Evolutionary conservation across 2,888 invertebrate species (phyloP).

Genomic region (Psylliodes chrysocephalus): DNA sequence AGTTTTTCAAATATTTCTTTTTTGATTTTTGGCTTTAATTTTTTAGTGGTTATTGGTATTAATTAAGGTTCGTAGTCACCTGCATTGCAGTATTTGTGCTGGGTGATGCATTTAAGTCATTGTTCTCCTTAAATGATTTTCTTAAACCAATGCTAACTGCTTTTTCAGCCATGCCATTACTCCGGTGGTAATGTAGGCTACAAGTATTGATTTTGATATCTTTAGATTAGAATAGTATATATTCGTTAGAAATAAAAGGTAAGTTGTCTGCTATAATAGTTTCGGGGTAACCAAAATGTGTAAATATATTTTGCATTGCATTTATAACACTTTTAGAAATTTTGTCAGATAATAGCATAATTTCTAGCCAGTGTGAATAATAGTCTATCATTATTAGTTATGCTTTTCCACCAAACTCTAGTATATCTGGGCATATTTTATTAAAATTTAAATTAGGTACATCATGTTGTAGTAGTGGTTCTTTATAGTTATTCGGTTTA

Average conservation of each 20-base stretch:
- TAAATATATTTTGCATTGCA: constrained; percentile 43
- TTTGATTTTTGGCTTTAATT: no score
- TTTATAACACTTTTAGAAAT: constrained; percentile 44
- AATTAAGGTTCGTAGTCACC: constrained; percentile 34
- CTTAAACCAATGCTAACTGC: constrained; percentile 42
- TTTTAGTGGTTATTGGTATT: constrained; percentile 30
- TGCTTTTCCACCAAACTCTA: constrained; percentile 34
- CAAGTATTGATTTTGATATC: constrained; percentile 38
- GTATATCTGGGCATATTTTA: constrained; percentile 42
- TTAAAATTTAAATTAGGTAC: constrained; percentile 43
- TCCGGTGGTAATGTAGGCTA: no score
- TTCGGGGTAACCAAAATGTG: constrained; percentile 49
- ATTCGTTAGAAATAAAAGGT: constrained; percentile 43
- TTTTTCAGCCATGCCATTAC: no score
- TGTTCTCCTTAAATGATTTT: constrained; percentile 38
- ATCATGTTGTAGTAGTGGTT: constrained; percentile 40
- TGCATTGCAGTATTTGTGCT: no score
- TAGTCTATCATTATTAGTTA: constrained; percentile 44
- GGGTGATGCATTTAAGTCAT: constrained; percentile 39
- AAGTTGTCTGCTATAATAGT: constrained; percentile 46
- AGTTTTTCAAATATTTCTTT: no score
- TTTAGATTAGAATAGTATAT: constrained; percentile 40
- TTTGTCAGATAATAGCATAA: constrained; percentile 35
- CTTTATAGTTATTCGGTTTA: constrained; percentile 35
- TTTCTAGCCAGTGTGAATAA: constrained; percentile 47